Evolutionary conservation across 2,888 invertebrate species (phyloP).

Genomic region (Odontomyia ornata): DNA sequence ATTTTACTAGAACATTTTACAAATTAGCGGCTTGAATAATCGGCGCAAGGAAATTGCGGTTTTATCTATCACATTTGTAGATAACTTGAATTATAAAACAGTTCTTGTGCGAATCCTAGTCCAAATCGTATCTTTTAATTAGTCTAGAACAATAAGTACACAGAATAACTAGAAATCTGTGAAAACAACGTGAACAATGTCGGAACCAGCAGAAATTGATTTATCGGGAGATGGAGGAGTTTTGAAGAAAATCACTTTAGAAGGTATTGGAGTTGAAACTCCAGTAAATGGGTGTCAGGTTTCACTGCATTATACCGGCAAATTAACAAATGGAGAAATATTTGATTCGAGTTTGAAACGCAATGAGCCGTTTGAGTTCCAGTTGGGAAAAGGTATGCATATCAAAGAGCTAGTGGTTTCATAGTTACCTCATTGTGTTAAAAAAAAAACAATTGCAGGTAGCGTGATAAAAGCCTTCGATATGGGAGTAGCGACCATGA

Average conservation of each 20-base stretch:
- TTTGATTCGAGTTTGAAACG: constrained; percentile 93
- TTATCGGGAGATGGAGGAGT: constrained; percentile 61
- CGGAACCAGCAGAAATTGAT: constrained; percentile 54
- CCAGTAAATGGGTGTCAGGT: constrained; percentile 78
- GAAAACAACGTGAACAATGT: constrained; percentile 11
- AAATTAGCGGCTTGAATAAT: constrained; percentile 12
- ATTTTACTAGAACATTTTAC: constrained; percentile 30
- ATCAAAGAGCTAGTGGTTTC: background rate
- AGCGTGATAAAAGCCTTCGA: constrained; percentile 95
- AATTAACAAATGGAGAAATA: constrained; percentile 82
- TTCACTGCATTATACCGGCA: constrained; percentile 89
- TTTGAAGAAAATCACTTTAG: constrained; percentile 62
- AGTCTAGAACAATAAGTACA: no score
- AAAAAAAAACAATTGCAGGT: constrained; percentile 65
- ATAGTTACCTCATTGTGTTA: constrained; percentile 3
- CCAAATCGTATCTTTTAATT: no score
- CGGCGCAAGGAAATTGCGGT: constrained; percentile 14
- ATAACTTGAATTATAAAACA: no score
- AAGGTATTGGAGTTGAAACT: constrained; percentile 77
- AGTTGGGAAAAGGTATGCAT: constrained; percentile 79
- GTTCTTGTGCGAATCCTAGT: no score
- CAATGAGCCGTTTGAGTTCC: constrained; percentile 85
- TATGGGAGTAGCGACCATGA: constrained; percentile 93
- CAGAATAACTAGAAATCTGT: background rate
- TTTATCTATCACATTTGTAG: no score